phyloP scores from a whole-genome alignment of 2,113 vertebrate genomes.

The Sarotherodon lohbergeri region DNA sequence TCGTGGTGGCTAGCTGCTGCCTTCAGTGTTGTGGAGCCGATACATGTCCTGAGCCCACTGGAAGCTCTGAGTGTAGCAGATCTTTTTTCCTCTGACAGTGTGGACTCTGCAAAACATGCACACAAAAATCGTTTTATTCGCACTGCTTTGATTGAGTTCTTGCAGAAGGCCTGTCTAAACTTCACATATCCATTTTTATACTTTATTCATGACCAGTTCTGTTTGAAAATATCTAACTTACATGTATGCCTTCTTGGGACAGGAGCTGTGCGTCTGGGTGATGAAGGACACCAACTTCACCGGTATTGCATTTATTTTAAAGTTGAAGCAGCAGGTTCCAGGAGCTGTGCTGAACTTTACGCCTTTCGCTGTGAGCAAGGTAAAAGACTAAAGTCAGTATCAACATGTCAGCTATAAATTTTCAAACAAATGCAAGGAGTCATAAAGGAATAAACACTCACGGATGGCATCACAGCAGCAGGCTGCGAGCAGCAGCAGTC shows the following conservation, averaged over 20 bases:
- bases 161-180: not conserved
- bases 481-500: conserved; percentile 6
- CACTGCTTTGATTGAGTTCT: not conserved
- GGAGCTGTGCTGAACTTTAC: not conserved
- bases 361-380: not conserved
- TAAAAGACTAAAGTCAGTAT: not conserved
- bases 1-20: not conserved
- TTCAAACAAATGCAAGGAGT: accelerated
- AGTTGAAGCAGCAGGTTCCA: not conserved
- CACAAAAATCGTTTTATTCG: not conserved
- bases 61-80: not conserved
- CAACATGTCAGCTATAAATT: accelerated
- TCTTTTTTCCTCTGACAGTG: not conserved
- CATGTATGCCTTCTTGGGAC: not conserved
- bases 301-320: accelerated
- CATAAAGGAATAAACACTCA: not conserved
- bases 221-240: not conserved
- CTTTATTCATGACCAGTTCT: not conserved
- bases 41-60: not conserved
- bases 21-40: not conserved
- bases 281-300: accelerated
- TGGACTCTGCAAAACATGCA: conserved; percentile 13
- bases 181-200: accelerated
- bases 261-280: not conserved
- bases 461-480: not conserved